Evolutionary conservation across 2,888 invertebrate species (phyloP).

Genomic region (Parelbella ahira): DNA sequence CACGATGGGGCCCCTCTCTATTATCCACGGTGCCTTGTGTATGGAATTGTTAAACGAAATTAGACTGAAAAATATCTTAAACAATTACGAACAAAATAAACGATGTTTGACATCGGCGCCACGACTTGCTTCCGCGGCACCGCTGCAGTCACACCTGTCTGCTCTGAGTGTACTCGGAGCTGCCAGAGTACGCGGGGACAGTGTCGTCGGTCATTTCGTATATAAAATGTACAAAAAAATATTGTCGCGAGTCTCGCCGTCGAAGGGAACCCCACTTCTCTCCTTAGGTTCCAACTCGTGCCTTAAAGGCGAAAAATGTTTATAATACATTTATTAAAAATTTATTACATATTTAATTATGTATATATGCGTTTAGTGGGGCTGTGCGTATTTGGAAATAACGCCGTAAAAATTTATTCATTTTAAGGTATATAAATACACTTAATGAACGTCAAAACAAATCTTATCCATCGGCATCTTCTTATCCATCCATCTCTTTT

Average conservation of each 20-base stretch:
- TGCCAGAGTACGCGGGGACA: no score
- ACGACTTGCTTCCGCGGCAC: no score
- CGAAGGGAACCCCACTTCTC: no score
- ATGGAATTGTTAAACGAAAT: conserved; percentile 1
- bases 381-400: conserved; percentile 17
- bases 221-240: conserved; percentile 5
- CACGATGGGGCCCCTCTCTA: conserved; percentile 40
- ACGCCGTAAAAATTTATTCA: no score
- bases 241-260: conserved; percentile 7
- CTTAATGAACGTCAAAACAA: no score
- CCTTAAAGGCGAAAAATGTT: conserved; percentile 12
- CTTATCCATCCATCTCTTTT: no score
- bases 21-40: conserved; percentile 49
- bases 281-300: conserved; percentile 17
- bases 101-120: no score
- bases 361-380: conserved; percentile 3
- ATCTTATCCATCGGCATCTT: no score
- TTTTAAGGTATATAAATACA: no score
- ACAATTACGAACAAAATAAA: no score
- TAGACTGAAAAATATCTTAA: neutral
- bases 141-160: no score
- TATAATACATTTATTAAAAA: conserved; percentile 6
- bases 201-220: neutral
- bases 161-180: no score
- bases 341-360: conserved; percentile 6